A percentile compares a stretch with the other conserved stretches of the same genome.
Evolutionary conservation across 2,797 vertebrate species (phyloP).

Genomic region (Australoheros facetus): DNA sequence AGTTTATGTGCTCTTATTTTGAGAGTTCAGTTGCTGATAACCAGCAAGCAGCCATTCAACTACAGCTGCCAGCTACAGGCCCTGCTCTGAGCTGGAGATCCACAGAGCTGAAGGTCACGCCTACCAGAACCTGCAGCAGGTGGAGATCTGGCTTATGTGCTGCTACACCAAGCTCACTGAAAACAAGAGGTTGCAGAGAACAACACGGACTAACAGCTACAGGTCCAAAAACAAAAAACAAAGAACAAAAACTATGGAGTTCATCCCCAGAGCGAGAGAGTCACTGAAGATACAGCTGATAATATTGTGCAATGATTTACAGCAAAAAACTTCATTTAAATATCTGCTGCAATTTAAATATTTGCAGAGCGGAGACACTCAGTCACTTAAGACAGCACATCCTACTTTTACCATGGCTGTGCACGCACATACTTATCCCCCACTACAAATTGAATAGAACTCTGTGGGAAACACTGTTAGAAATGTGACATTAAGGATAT

Average conservation of each 20-base stretch:
- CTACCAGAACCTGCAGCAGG: neutral
- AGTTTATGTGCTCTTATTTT: neutral
- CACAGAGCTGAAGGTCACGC: neutral
- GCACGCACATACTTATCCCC: neutral
- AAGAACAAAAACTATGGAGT: neutral
- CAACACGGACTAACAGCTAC: neutral
- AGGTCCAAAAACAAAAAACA: too few species aligned
- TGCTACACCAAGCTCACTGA: neutral
- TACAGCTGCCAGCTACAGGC: neutral
- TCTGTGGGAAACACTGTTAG: slow-evolving; percentile 1
- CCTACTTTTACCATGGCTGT: neutral
- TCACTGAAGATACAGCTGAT: neutral
- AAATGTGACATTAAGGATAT: neutral
- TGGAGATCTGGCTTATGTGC: neutral
- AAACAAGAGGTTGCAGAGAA: neutral
- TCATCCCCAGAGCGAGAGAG: neutral
- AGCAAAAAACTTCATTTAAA: too few species aligned
- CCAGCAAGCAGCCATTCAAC: neutral
- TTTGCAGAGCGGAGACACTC: too few species aligned
- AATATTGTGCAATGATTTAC: neutral
- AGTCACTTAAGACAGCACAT: neutral
- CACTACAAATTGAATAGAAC: neutral
- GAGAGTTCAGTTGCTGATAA: neutral
- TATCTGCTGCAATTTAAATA: too few species aligned
- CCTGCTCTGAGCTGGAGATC: neutral